Evolutionary conservation across 2,113 vertebrate species (phyloP).

Genomic region (Gallinago undulata): DNA sequence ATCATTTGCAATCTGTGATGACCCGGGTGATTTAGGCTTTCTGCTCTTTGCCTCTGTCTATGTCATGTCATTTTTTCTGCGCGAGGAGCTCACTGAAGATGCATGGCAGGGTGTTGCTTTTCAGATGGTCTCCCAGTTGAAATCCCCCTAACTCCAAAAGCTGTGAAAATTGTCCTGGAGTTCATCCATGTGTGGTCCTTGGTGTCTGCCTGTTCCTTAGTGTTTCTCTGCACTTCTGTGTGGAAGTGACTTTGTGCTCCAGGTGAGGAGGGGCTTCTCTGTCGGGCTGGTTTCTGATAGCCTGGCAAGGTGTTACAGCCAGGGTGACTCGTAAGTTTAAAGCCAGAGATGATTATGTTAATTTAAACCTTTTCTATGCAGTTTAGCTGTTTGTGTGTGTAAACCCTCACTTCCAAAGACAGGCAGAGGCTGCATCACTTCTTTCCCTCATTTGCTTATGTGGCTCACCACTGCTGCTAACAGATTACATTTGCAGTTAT

Average conservation of each 20-base stretch:
- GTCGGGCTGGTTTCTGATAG: neutral
- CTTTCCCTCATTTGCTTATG: neutral
- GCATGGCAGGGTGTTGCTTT: neutral
- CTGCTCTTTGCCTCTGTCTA: neutral
- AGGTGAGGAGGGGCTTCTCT: neutral
- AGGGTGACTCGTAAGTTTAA: neutral
- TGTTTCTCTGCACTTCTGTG: neutral
- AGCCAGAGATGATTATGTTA: neutral
- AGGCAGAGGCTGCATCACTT: neutral
- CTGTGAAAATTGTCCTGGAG: neutral
- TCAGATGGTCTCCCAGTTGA: neutral
- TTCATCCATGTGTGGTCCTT: neutral
- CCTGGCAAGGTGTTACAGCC: fast-evolving
- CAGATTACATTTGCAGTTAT: neutral
- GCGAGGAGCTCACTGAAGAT: neutral
- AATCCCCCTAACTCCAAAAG: neutral
- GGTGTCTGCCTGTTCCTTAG: neutral
- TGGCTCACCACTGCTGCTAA: neutral
- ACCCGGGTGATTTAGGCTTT: neutral
- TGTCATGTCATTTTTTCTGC: neutral
- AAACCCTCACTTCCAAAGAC: neutral
- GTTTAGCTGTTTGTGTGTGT: neutral
- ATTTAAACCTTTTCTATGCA: neutral
- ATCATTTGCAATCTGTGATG: neutral
- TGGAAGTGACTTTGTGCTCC: neutral